phyloP scores from a whole-genome alignment of 2,797 vertebrate species.

The Cygnus olor region DNA sequence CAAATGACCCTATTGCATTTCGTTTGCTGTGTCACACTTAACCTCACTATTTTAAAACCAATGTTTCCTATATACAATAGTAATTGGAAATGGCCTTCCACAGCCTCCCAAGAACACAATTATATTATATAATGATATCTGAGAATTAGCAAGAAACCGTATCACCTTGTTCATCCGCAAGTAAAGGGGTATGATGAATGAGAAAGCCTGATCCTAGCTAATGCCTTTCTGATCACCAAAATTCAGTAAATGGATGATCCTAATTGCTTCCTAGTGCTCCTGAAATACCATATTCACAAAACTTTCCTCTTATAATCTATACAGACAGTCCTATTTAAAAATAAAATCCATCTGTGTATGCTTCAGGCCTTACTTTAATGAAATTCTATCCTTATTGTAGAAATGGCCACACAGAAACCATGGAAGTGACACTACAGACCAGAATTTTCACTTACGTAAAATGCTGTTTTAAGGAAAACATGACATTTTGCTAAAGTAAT shows the following conservation, averaged over 20 bases:
- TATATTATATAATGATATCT: conserved; percentile 3
- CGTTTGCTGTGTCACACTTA: neutral
- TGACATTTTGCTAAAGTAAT: neutral
- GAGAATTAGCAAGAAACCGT: neutral
- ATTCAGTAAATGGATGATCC: conserved; percentile 44
- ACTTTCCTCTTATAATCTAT: conserved; percentile 24
- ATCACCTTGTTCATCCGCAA: conserved; percentile 36
- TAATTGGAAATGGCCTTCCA: conserved; percentile 34
- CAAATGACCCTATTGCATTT: fast-evolving
- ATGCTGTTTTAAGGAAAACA: neutral
- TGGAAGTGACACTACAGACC: neutral
- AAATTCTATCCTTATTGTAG: neutral
- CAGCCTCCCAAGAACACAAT: conserved; percentile 3
- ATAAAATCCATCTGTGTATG: conserved; percentile 14
- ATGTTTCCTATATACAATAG: neutral
- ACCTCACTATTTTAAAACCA: neutral
- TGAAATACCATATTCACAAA: conserved; percentile 34
- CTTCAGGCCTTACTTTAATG: conserved; percentile 41
- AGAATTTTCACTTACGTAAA: neutral
- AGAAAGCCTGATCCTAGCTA: conserved; percentile 46
- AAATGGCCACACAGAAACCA: neutral
- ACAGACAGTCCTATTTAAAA: conserved; percentile 29
- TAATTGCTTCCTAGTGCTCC: conserved; percentile 43
- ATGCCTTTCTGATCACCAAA: conserved; percentile 47
- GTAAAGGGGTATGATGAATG: conserved; percentile 25